Evolutionary conservation across 2,797 vertebrate genomes (phyloP), one percentile per base, ranked within the genome.

Genomic region (Hydrolagus colliei): DNA sequence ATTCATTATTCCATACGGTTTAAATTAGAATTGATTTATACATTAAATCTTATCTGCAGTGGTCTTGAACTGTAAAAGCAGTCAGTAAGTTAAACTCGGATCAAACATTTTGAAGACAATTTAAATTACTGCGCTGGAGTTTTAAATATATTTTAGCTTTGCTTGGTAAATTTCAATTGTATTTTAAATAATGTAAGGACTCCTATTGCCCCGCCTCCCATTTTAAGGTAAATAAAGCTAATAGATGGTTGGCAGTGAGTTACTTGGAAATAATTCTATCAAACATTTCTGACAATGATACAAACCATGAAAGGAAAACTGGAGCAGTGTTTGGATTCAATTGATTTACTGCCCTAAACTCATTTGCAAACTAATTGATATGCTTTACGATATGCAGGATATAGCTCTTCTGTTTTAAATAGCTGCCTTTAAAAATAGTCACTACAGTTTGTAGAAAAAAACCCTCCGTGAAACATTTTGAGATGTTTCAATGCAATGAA

Each of bases 341-440:
- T 84, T 84, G 79, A 71, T 68, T 52, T 84, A 84, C 65, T 68
- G 32, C 67, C 79, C 71, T 52, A 41, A 84, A 84, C 14, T 84
- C 79, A 84, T 71, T 52, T 41, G 79, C 79, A 27, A 71, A 67
- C 16, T 68, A 84, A 84, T 84, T 35, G 41, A 52, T 52, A 6
- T 84, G 67, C 79, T 71, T 68, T 52, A 32, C 71, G 41, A 84
- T 77, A 77, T 77, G 61, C n/a, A 5, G 32, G 67, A 67, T 67
- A 84, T 71, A n/a, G 3, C 79, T 12, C 6, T 6, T 52, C 41
- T 52, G 41, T 52, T 52, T 52, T 52, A 52, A 52, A 52, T 52
- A 52, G 6, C 41, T 6, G 41, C 41, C 41, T 52, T 52, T 52
- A 52, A 52, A 52, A 52, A 52, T 52, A 52, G 41, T 52, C 41